Base-by-base conservation (phyloP, 1,140 invertebrate genomes). In the Zaprionus nigranus region DNA sequence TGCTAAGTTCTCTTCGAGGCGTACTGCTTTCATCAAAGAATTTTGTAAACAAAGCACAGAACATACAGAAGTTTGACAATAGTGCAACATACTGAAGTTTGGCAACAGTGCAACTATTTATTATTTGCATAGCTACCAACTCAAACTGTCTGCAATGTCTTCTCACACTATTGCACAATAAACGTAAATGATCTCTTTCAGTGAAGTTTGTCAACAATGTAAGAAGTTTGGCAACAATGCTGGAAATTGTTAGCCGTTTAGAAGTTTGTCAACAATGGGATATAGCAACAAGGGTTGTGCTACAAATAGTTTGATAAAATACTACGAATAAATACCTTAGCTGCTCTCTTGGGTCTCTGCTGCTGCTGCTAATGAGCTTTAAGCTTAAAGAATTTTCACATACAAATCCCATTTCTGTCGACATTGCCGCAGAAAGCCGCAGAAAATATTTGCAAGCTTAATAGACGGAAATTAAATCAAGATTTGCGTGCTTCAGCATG, bases 401-500 rank as follows among this genome's bases (percentile, higher is more conserved):
- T 17, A 43, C n/a, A 63, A 75, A 70, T 70, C 66, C 62, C 22
- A 46, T 71, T 71, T 64, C 34, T 9, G 30, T 34, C 9, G 30
- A 34, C 30, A 34, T 53, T 53, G 17, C 49, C 22, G 36, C 26
- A 20, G 28, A 64, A 65, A 54, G 60, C 66, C 51, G 54, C 82
- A 86, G n/a, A 46, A 46, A 86, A 73, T 86, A 86, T 86, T 82
- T 79, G 71, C 71, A 67, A 66, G 82, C 82, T 82, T 82, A 85
- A 86, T 74, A 68, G 83, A 74, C 82, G 82, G 79, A 86, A 86
- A 86, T 86, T 82, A 86, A 87, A 86, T 86, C 82, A 87, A 86
- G 82, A 86, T 86, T 86, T 86, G 82, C 80, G 56, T 73, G 76
- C 69, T 54, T 22, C 56, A 61, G 17, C 20, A 53, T 34, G 30